Evolutionary conservation across 1,140 invertebrate genomes (phyloP).

Genomic region (Brachionus rotundiformis): DNA sequence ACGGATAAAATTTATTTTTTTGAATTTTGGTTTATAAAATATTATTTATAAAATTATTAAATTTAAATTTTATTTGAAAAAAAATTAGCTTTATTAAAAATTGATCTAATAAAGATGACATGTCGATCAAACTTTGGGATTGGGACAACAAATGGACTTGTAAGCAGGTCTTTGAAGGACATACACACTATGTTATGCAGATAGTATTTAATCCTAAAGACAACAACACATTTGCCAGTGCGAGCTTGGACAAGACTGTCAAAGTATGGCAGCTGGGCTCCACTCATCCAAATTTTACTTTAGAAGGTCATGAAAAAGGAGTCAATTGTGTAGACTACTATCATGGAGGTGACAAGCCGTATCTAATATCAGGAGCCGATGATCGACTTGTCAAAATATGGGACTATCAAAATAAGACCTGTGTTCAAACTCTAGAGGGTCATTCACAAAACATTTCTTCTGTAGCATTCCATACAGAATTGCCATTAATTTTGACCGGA

Average conservation of each 20-base stretch:
- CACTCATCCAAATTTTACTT: conserved; percentile 91
- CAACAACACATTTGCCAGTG: conserved; percentile 99
- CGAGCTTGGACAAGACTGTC: conserved; percentile 91
- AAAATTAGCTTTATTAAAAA: background rate
- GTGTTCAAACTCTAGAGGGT: conserved; percentile 94
- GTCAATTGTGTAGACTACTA: conserved; percentile 99
- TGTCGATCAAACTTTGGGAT: conserved; percentile 99
- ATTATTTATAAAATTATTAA: background rate
- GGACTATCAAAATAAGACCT: conserved; percentile 99
- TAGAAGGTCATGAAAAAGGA: conserved; percentile 97
- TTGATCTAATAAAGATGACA: conserved; percentile 89
- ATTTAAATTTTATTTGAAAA: background rate
- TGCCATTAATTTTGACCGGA: conserved; percentile 93
- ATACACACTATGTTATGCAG: conserved; percentile 99
- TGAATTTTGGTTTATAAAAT: background rate
- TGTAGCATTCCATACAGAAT: conserved; percentile 88
- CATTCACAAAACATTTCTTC: conserved; percentile 93
- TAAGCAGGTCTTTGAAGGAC: conserved; percentile 82
- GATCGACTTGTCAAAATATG: conserved; percentile 96
- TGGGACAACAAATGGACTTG: conserved; percentile 98
- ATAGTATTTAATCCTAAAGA: conserved; percentile 99
- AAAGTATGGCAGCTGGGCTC: conserved; percentile 98
- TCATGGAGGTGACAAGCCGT: conserved; percentile 99
- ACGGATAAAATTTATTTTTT: background rate
- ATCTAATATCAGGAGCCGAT: conserved; percentile 96